Evolutionary conservation across 2,113 vertebrate genomes (phyloP).

Genomic region (Capreolus pygargus): DNA sequence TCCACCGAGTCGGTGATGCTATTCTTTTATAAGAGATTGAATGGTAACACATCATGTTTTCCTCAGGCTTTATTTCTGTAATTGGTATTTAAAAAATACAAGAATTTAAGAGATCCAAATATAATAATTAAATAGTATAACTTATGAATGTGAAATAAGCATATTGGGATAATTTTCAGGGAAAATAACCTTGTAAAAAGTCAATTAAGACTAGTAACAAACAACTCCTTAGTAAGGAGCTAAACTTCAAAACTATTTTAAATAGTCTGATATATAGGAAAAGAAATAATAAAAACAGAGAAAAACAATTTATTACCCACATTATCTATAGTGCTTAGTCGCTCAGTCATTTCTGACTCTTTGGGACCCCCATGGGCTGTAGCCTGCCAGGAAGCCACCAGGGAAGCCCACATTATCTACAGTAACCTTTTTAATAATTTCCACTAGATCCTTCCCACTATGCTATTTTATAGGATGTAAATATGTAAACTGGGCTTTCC

Average conservation of each 20-base stretch:
- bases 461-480: neutral
- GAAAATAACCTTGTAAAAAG: conserved; percentile 24
- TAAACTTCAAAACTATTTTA: conserved; percentile 23
- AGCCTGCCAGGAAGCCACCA: neutral
- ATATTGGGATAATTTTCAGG: neutral
- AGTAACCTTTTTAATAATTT: neutral
- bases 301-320: neutral
- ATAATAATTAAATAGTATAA: conserved; percentile 3
- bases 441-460: neutral
- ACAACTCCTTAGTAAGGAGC: neutral
- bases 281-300: neutral
- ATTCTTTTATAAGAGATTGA: neutral
- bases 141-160: neutral
- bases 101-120: neutral
- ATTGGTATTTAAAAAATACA: neutral
- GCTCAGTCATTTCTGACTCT: neutral
- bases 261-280: neutral
- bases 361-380: neutral
- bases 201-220: neutral
- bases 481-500: neutral
- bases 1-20: neutral
- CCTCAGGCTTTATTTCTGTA: neutral
- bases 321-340: neutral
- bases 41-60: neutral
- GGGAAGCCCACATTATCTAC: neutral